phyloP scores from a whole-genome alignment of 2,888 invertebrate genomes.

The Agrotis puta region DNA sequence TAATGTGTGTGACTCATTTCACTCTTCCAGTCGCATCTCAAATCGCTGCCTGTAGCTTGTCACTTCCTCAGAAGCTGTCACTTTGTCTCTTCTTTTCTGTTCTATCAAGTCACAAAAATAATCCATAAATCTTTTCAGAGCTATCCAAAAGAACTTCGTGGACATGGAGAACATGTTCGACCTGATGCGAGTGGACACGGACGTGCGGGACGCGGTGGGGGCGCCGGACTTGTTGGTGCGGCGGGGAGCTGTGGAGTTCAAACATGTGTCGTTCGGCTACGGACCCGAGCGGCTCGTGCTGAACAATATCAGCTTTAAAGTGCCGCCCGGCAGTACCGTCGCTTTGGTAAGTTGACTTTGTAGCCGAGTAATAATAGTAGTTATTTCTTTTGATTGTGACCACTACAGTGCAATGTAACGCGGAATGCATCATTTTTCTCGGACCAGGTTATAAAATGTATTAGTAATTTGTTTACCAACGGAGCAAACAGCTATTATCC shows the following conservation, averaged over 20 bases:
- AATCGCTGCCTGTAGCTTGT: too few species aligned
- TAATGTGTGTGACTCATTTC: too few species aligned
- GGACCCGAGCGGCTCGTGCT: constrained; percentile 94
- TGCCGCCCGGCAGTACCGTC: constrained; percentile 96
- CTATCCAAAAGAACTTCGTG: constrained; percentile 99
- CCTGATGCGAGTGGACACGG: constrained; percentile 96
- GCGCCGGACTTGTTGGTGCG: constrained; percentile 93
- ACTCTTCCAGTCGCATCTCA: too few species aligned
- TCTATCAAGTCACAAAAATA: not conserved
- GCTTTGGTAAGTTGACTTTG: constrained; percentile 92
- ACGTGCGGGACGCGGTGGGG: constrained; percentile 96
- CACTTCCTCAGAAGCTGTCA: too few species aligned
- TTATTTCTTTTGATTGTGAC: too few species aligned
- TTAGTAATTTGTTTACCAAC: too few species aligned
- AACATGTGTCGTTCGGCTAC: constrained; percentile 97
- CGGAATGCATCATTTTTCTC: too few species aligned
- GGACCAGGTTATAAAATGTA: too few species aligned
- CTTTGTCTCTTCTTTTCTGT: too few species aligned
- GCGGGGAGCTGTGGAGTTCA: constrained; percentile 96
- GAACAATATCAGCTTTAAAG: constrained; percentile 94
- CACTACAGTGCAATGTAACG: too few species aligned
- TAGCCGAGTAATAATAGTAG: too few species aligned
- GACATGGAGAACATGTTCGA: constrained; percentile 99
- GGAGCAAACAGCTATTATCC: too few species aligned
- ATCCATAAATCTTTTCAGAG: constrained; percentile 87